phyloP scores from a whole-genome alignment of 2,113 vertebrate genomes.

The Nycticorax nycticorax region DNA sequence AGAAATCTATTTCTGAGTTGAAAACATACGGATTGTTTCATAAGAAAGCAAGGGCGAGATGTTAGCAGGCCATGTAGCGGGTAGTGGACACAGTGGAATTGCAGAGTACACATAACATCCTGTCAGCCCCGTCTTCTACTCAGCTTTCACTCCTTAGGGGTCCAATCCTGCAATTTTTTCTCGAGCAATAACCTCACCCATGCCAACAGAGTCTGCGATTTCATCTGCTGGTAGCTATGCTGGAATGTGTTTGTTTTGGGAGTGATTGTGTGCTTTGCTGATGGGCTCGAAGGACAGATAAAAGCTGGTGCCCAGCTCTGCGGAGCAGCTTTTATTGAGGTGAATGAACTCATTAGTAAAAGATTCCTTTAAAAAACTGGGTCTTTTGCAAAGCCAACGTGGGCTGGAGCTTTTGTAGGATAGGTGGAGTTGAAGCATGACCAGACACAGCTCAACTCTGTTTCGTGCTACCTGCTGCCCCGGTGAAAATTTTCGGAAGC shows the following conservation, averaged over 20 bases:
- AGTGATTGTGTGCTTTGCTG: neutral
- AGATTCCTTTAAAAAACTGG: neutral
- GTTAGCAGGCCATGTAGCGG: neutral
- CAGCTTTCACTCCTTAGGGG: neutral
- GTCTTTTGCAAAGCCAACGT: neutral
- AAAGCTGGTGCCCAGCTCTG: neutral
- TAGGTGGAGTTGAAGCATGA: neutral
- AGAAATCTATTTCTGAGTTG: conserved; percentile 54
- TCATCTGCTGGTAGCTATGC: conserved; percentile 10
- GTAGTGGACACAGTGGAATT: neutral
- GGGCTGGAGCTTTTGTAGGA: neutral
- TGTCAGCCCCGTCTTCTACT: neutral
- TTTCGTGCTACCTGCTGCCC: neutral
- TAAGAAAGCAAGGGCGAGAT: neutral
- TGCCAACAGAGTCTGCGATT: conserved; percentile 43
- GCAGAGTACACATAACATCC: neutral
- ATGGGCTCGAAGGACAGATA: conserved; percentile 2
- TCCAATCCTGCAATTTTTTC: neutral
- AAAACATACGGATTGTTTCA: conserved; percentile 43
- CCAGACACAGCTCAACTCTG: neutral
- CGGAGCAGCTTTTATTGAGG: neutral
- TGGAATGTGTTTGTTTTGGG: conserved; percentile 51
- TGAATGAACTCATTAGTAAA: neutral
- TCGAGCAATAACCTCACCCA: neutral
- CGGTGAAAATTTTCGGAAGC: neutral